Conservation (phyloP, 1,140 invertebrate genomes). For the Sweltsa coloradensis region DNA sequence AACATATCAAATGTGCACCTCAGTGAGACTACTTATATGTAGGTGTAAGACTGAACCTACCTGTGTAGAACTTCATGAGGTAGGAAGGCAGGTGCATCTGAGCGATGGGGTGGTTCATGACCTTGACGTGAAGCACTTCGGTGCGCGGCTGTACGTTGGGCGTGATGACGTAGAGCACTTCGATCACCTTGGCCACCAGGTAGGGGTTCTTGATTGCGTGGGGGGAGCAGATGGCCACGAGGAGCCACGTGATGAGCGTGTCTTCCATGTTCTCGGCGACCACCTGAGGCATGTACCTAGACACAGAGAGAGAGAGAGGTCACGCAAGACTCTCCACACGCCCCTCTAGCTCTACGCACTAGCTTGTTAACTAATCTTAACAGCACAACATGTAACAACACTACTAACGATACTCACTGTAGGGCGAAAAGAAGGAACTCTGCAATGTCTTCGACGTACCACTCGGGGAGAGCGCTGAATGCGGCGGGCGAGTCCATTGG, state of each 20-base stretch:
- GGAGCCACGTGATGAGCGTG: conserved; percentile 73
- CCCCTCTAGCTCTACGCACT: too few relatives aligned
- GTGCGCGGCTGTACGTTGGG: conserved; percentile 63
- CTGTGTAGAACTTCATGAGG: conserved; percentile 95
- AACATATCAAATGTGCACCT: neutral
- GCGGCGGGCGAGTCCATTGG: conserved; percentile 46
- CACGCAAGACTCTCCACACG: too few relatives aligned
- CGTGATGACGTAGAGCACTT: conserved; percentile 88
- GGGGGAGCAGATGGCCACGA: conserved; percentile 80
- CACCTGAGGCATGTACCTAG: conserved; percentile 61
- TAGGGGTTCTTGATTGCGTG: conserved; percentile 92
- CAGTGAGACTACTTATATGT: neutral
- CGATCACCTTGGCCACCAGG: conserved; percentile 86
- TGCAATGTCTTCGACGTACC: conserved; percentile 93
- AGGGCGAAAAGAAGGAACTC: conserved; percentile 87
- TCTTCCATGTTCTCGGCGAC: conserved; percentile 68
- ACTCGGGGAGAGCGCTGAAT: conserved; percentile 87
- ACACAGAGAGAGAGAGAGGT: conserved; percentile 26
- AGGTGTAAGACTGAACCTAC: conserved; percentile 19
- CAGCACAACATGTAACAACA: too few relatives aligned
- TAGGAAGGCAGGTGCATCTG: conserved; percentile 68
- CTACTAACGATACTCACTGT: conserved; percentile 56
- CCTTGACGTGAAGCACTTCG: conserved; percentile 42
- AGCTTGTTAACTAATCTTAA: too few relatives aligned
- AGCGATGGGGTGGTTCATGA: conserved; percentile 80